Base-by-base conservation (phyloP, 1,140 invertebrate species). In the Drosophila lacteicornis region DNA sequence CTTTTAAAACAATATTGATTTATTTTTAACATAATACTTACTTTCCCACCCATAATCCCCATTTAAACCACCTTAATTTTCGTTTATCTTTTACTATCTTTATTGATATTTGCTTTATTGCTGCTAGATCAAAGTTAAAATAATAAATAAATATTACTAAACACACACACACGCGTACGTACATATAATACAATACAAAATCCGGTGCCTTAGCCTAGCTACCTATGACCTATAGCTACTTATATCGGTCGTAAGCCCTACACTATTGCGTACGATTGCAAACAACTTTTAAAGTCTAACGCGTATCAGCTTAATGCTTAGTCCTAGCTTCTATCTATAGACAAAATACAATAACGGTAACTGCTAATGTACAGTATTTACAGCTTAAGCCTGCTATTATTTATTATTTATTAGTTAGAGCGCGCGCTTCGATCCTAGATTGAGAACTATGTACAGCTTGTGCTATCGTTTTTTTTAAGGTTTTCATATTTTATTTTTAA, bases 281-380 rank as follows among this genome's bases (percentile, higher is more conserved):
- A 86, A 86, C 83, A 83, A 80, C 85, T 80, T 75, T 75, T 60
- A 61, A 82, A 74, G 80, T 82, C 80, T 74, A 79, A 67, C 55
- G 42, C 59, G 51, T 78, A 30, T 57, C 17, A 60, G 43, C 47
- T 63, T 30, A 53, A 30, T 36, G 19, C 27, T 63, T 51, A 47
- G 30, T 19, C 9, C 27, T 68, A 71, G 30, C 27, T 55, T 50
- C 38, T 56, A 55, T 62, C 33, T 82, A 73, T 77, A 83, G 80
- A 80, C 77, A 84, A 87, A 90, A 88, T 88, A 88, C 81, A 80
- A 87, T 87, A 87, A 87, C 84, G 83, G 84, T 87, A 87, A 87
- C 83, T 87, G 74, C 67, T 80, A 88, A 60, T 87, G 80, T 87
- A 87, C 83, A 87, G 56, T 87, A 87, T 87, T 49, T 87, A 87